Percentiles rank a stretch among this genome's conserved stretches.
phyloP scores from a whole-genome alignment of 2,888 invertebrate genomes.

The Digitonthophagus gazella region DNA sequence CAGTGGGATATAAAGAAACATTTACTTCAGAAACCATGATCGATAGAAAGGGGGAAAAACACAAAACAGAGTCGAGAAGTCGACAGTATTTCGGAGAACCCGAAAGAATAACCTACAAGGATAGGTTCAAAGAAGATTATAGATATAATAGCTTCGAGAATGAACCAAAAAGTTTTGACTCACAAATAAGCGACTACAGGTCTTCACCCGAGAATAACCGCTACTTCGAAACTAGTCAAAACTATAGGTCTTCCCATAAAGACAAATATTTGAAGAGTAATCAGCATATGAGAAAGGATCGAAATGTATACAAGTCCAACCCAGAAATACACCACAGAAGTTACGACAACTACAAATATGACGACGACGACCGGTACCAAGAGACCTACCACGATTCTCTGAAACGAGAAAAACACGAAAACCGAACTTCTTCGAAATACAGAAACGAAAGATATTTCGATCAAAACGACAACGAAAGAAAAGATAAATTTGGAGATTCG shows the following conservation, averaged over 20 bases:
- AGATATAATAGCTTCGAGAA: slow-evolving; percentile 50
- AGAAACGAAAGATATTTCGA: slow-evolving; percentile 50
- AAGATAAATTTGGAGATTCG: slow-evolving; percentile 70
- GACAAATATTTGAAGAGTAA: slow-evolving; percentile 38
- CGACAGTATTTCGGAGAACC: slow-evolving; percentile 49
- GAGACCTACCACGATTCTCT: slow-evolving; percentile 61
- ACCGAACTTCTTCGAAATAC: slow-evolving; percentile 43
- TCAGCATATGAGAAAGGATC: slow-evolving; percentile 43
- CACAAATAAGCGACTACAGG: slow-evolving; percentile 59
- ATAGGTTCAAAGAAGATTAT: slow-evolving; percentile 30
- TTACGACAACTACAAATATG: slow-evolving; percentile 53
- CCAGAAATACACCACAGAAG: slow-evolving; percentile 58
- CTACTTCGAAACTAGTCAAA: slow-evolving; percentile 45
- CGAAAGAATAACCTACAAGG: slow-evolving; percentile 42
- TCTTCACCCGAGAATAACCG: slow-evolving; percentile 59
- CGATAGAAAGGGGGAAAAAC: slow-evolving; percentile 53
- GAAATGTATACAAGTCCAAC: slow-evolving; percentile 61
- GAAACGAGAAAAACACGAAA: slow-evolving; percentile 59
- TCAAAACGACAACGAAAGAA: slow-evolving; percentile 54
- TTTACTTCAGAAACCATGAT: slow-evolving; percentile 55
- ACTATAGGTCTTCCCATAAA: slow-evolving; percentile 35
- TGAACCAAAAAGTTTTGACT: slow-evolving; percentile 69
- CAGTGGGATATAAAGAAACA: slow-evolving; percentile 56
- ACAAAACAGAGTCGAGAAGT: slow-evolving; percentile 50
- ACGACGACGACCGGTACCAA: slow-evolving; percentile 43